These are phyloP conservation scores for Propithecus perrieri DNA, from an alignment of 2,797 vertebrate genomes.

Conservation along the genomic window DNA sequence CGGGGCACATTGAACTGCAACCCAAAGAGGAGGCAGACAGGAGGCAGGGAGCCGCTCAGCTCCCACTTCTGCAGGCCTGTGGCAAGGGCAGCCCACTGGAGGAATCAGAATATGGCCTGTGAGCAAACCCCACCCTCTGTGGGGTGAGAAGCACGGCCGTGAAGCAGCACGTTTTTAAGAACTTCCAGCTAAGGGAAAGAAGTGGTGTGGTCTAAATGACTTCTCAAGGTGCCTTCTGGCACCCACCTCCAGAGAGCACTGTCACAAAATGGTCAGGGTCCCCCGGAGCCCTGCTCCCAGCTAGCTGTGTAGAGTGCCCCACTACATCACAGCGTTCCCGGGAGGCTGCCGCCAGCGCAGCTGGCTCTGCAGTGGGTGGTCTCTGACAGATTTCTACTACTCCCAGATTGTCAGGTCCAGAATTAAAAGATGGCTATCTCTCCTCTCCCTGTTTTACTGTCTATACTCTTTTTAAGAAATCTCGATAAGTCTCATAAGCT, in stretches of 20 bases:
- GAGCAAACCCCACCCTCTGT: no score
- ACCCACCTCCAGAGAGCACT: neutral
- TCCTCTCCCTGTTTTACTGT: slow-evolving; percentile 1
- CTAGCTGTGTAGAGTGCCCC: no score
- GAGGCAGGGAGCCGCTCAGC: neutral
- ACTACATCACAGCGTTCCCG: neutral
- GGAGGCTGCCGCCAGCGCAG: neutral
- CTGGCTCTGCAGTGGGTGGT: neutral
- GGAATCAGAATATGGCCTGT: neutral
- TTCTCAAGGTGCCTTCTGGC: neutral
- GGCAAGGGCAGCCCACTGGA: neutral
- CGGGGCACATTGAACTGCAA: neutral
- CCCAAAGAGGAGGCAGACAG: neutral
- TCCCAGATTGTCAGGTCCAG: neutral
- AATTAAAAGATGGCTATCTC: slow-evolving; percentile 43
- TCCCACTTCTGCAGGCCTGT: neutral
- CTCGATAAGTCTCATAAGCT: slow-evolving; percentile 31
- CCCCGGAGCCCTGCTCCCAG: neutral
- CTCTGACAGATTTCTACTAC: neutral
- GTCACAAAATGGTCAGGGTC: neutral
- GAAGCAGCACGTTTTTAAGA: neutral
- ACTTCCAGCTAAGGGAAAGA: neutral
- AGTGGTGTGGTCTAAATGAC: neutral
- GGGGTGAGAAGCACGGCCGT: neutral
- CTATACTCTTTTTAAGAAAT: neutral